These are phyloP conservation scores for Malacosoma neustria DNA, from an alignment of 2,888 invertebrate genomes.

Conservation along the genomic window DNA sequence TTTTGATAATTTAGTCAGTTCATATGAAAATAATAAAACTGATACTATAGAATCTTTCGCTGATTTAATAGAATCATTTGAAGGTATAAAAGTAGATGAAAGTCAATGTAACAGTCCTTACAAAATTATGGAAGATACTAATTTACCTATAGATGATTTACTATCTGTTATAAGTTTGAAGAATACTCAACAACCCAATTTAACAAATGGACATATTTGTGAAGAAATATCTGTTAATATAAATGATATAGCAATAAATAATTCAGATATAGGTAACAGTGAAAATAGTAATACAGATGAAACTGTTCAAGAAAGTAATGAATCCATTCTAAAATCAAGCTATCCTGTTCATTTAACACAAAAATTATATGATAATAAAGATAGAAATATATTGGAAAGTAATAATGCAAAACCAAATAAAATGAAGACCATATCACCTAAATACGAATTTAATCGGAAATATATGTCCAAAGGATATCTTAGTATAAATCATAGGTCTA, in stretches of 20 bases:
- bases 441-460: constrained; percentile 1
- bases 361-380: too few species aligned
- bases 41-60: constrained; percentile 30
- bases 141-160: background rate
- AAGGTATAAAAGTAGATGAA: constrained; percentile 8
- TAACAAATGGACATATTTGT: background rate
- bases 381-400: too few species aligned
- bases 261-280: too few species aligned
- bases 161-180: background rate
- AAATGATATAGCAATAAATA: too few species aligned
- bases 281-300: too few species aligned
- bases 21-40: constrained; percentile 20
- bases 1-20: constrained; percentile 27
- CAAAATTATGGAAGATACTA: background rate
- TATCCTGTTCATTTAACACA: too few species aligned
- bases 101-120: background rate
- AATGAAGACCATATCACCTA: background rate
- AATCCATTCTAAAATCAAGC: too few species aligned
- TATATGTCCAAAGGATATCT: background rate
- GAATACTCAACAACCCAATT: background rate
- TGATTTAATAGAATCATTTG: constrained; percentile 35
- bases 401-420: background rate
- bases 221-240: constrained; percentile 5
- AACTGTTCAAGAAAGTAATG: too few species aligned
- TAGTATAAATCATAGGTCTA: background rate